Base-by-base conservation (phyloP, 2,113 vertebrate genomes). In the Cariama cristata region DNA sequence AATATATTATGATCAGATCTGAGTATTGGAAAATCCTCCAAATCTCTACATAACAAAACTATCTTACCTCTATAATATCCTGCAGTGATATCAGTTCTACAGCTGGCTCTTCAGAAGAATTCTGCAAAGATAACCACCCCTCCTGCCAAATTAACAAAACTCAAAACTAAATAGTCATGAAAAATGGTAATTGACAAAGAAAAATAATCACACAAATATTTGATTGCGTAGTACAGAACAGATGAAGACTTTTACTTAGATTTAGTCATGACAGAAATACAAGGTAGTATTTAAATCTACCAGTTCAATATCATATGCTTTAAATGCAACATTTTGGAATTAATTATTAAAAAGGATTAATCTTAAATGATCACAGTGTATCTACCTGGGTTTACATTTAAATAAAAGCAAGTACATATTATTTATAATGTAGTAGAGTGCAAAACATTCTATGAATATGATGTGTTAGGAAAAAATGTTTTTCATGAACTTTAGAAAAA, bases 31-130 rank as follows among this genome's bases (percentile, higher is more conserved):
- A 92, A 83, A 47, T 50, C 13, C n/a, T 12, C 9, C 14, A 38
- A 42, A 55, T 45, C 8, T 77, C 59, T 55, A 80, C 6, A 16
- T 5, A 90, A 42, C 18, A 32, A 53, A 90, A 33, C 12, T 6
- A 38, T 59, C 97, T 98, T 96, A 99, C 98, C 98, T 98, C 97
- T 96, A 99, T 93, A 35, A 98, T 96, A 71, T 98, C 97, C 75
- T 93, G 58, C 22, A 99, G 27, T 8, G 97, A 60, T 94, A 97
- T 52, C 74, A 98, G 88, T 53, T 97, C 23, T 72, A 55, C 64
- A 84, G 18, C 32, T 90, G 93, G 60, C 32, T 96, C 24, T 95
- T 92, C 14, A 50, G 32, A 75, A 60, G 28, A 79, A 11, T 68
- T 92, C 98, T 98, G 81, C 45, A 95, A 89, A 80, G 33, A 86